phyloP scores from a whole-genome alignment of 2,113 vertebrate species.

The Caranx ignobilis region DNA sequence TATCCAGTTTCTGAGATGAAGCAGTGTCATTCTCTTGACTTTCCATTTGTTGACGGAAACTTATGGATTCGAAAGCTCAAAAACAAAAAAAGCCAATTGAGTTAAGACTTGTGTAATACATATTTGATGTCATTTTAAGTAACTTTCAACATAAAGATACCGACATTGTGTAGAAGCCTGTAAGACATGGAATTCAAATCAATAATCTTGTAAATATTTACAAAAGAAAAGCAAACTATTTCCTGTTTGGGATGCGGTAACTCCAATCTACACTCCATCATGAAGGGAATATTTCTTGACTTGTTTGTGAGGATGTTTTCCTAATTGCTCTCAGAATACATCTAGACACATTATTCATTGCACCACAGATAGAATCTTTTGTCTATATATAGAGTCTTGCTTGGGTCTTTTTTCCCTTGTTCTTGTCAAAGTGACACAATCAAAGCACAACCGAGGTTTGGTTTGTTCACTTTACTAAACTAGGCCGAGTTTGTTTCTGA shows the following conservation, averaged over 20 bases:
- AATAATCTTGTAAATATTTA: background rate
- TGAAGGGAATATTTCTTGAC: background rate
- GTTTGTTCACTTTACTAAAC: constrained; percentile 7
- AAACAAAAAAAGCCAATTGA: background rate
- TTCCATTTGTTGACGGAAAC: constrained; percentile 7
- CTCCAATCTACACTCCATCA: background rate
- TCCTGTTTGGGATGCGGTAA: background rate
- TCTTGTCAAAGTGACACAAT: constrained; percentile 22
- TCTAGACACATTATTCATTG: background rate
- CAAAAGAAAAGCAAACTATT: background rate
- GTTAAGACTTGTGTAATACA: background rate
- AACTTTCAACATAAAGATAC: background rate
- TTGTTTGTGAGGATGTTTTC: constrained; percentile 7
- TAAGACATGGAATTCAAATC: background rate
- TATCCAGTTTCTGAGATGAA: constrained; percentile 30
- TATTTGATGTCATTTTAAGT: background rate
- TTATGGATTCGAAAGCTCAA: background rate
- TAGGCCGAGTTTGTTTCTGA: constrained; percentile 20
- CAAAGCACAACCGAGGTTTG: constrained; percentile 24
- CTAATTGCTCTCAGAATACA: constrained; percentile 11
- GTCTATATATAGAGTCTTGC: constrained; percentile 27
- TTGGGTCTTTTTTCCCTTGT: background rate
- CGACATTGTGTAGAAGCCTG: background rate
- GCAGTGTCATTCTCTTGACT: constrained; percentile 16
- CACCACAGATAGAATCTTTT: constrained; percentile 7